Base-by-base conservation (phyloP, 2,888 invertebrate genomes). In the Digitonthophagus gazella region DNA sequence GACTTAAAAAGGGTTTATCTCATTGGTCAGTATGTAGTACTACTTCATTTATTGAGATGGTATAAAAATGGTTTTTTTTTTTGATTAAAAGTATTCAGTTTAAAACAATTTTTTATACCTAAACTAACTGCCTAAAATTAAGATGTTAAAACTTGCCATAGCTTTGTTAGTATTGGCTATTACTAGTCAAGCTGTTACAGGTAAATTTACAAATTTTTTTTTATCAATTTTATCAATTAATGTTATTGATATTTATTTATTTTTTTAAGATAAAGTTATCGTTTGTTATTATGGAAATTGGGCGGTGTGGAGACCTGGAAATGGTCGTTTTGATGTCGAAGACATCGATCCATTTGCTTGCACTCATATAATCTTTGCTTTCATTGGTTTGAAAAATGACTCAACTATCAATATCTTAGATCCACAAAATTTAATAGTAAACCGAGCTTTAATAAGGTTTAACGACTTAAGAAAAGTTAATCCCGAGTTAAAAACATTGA, bases 221-320 rank as follows among this genome's bases (percentile, higher is more conserved):
- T n/a, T n/a, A n/a, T n/a, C n/a, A n/a, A n/a, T n/a, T n/a, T n/a
- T n/a, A n/a, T n/a, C n/a, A n/a, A n/a, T n/a, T n/a, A n/a, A n/a
- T n/a, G n/a, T n/a, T n/a, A n/a, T n/a, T n/a, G n/a, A n/a, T n/a
- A n/a, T n/a, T n/a, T n/a, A n/a, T n/a, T n/a, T 44, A 44, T 44
- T 44, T 44, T 44, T n/a, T n/a, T n/a, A 18, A 80, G 0, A 76
- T 91, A 90, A 88, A 72, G 83, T 86, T 71, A 82, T 93, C 0
- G 85, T 92, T 0, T 93, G 93, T 75, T 93, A 93, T 80, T 90
- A 88, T 73, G 91, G 92, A 1, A 88, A 90, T 8, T 93, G 93
- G 93, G 86, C 93, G 0, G 87, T 87, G 0, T 92, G 93, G 76
- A 86, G 93, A 44, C 80, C 78, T 0, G 88, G 86, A 0, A 77